Evolutionary conservation across 2,797 vertebrate genomes (phyloP).

Genomic region (Cheirogaleus major): DNA sequence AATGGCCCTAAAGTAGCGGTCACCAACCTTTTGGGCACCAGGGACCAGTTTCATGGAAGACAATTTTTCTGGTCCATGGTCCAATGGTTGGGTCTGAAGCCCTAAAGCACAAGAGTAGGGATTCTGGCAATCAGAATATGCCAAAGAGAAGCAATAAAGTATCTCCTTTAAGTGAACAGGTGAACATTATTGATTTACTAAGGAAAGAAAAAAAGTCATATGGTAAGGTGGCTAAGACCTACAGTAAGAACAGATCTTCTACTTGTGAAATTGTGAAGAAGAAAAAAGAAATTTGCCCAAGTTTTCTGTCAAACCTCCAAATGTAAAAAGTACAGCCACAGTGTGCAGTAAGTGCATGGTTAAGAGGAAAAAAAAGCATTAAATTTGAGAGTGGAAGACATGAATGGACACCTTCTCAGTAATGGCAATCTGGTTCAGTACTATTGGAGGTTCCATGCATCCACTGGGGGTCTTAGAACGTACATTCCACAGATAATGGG

Average conservation of each 20-base stretch:
- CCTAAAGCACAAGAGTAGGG: background rate
- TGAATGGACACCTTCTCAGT: background rate
- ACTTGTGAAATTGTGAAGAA: background rate
- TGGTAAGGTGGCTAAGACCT: background rate
- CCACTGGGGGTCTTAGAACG: background rate
- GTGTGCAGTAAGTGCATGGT: background rate
- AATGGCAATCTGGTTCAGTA: background rate
- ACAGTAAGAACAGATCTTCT: background rate
- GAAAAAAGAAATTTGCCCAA: background rate
- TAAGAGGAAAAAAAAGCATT: background rate
- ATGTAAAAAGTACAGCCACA: background rate
- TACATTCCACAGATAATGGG: background rate
- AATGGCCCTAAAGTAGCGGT: background rate
- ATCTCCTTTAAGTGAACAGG: background rate
- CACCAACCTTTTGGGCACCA: too few species aligned
- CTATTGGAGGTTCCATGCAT: background rate
- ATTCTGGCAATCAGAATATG: background rate
- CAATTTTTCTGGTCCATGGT: too few species aligned
- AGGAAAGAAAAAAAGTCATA: background rate
- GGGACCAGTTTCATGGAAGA: too few species aligned
- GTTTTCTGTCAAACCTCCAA: background rate
- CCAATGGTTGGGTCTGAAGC: too few species aligned
- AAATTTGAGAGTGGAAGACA: background rate
- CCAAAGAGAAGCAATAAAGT: background rate
- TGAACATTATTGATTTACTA: background rate